These are phyloP conservation scores for Drosophila ficusphila DNA, from an alignment of 1,140 invertebrate species.

Conservation along the genomic window DNA sequence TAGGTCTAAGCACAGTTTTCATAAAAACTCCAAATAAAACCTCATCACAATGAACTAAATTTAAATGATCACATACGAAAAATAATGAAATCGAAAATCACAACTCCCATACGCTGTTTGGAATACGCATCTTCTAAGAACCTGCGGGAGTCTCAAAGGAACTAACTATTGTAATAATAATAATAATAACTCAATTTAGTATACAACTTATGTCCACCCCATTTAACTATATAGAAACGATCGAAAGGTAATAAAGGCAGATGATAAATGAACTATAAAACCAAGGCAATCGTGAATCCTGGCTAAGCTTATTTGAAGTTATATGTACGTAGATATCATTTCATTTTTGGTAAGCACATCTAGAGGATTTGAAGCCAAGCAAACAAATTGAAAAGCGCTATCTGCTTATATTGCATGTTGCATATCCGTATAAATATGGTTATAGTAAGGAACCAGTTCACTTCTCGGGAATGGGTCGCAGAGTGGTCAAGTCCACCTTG, in stretches of 20 bases:
- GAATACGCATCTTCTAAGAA: constrained; percentile 27
- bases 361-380: constrained; percentile 29
- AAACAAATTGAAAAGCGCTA: constrained; percentile 22
- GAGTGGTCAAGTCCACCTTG: constrained; percentile 53
- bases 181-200: constrained; percentile 19
- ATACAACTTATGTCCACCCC: constrained; percentile 15
- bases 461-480: constrained; percentile 81
- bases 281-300: constrained; percentile 15
- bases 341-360: constrained; percentile 52
- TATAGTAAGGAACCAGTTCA: constrained; percentile 22
- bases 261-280: constrained; percentile 17
- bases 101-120: constrained; percentile 18
- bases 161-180: constrained; percentile 10
- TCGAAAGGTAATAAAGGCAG: background rate
- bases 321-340: too few relatives aligned
- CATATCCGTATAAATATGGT: constrained; percentile 21
- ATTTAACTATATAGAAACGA: constrained; percentile 11
- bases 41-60: constrained; percentile 43
- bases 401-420: constrained; percentile 14
- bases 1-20: constrained; percentile 50
- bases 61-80: constrained; percentile 38
- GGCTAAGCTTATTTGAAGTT: constrained; percentile 28
- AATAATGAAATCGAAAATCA: constrained; percentile 46
- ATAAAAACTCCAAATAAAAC: constrained; percentile 45
- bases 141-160: constrained; percentile 42